Evolutionary conservation across 2,797 vertebrate genomes (phyloP).

Genomic region (Ctenochaetus hawaiiensis): DNA sequence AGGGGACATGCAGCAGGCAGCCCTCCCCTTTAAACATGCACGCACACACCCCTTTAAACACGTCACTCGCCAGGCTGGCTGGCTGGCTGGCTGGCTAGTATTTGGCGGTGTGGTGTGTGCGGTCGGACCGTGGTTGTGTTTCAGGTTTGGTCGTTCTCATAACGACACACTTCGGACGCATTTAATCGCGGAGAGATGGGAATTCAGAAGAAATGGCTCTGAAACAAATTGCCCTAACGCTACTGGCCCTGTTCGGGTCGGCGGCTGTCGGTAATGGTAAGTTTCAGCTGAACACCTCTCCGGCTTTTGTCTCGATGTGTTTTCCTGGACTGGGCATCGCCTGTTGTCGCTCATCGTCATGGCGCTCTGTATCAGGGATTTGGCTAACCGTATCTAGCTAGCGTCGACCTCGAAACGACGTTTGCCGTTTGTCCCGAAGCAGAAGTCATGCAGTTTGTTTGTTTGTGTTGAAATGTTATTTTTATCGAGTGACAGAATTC

Average conservation of each 20-base stretch:
- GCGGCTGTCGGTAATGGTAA: conserved; percentile 81
- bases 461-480: conserved; percentile 1
- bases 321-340: conserved; percentile 78
- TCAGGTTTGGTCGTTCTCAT: conserved; percentile 79
- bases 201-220: conserved; percentile 84
- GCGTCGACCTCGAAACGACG: conserved; percentile 59
- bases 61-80: conserved; percentile 79
- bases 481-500: background rate
- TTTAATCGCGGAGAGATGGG: conserved; percentile 85
- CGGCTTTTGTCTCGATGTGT: conserved; percentile 78
- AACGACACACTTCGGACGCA: conserved; percentile 76
- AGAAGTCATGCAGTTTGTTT: background rate
- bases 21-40: conserved; percentile 82
- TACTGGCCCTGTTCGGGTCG: conserved; percentile 80
- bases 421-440: background rate
- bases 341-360: conserved; percentile 84
- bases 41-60: conserved; percentile 84
- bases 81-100: conserved; percentile 69
- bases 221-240: conserved; percentile 67
- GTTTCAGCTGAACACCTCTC: conserved; percentile 71
- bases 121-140: conserved; percentile 84
- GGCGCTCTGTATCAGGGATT: conserved; percentile 78
- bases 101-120: conserved; percentile 74
- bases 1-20: conserved; percentile 36
- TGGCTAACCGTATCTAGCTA: conserved; percentile 68